Evolutionary conservation across 2,888 invertebrate genomes (phyloP), one percentile per base, ranked within the genome.

Genomic region (Harpalus rubripes): DNA sequence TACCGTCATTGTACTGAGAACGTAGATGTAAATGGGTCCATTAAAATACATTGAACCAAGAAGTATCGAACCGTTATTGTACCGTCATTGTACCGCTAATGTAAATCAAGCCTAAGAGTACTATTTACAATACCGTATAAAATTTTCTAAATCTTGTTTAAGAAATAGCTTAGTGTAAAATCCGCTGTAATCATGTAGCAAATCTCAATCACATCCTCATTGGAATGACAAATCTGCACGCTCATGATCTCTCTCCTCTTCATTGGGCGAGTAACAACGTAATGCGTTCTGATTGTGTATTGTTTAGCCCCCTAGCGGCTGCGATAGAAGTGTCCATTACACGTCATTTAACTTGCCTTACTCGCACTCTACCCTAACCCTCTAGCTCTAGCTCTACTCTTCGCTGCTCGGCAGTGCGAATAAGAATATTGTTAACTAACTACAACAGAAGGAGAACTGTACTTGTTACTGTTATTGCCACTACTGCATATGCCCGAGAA

Each of bases 381-480:
- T 52, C 44, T 52, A 12, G 44, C 44, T 52, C 10, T 52, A 52
- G 12, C 44, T 52, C 44, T 12, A 52, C 44, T 52, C 44, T 52
- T 52, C 44, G 7, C 12, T 52, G 44, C 44, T 52, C 44, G 44
- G 8, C 18, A 18, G 32, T 15, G 18, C 89, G 88, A 90, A 90
- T 90, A 90, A 90, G 89, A 89, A 91, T 90, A 90, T 90, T 90
- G 90, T 90, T 90, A 90, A 89, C 90, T 90, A 90, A 90, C 90
- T 89, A 88, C 89, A 88, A 88, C 63, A 7, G 32, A 32, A 32
- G 32, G 32, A 32, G 32, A 32, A 32, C 52, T 12, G 84, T 22
- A 32, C 74, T 72, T n/a, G 16, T 12, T 39, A 32, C 56, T 39
- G 81, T 81, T 81, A 81, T 81, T 81, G 58, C 74, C 83, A 76